phyloP scores from a whole-genome alignment of 2,113 vertebrate genomes.

The Osmerus mordax region DNA sequence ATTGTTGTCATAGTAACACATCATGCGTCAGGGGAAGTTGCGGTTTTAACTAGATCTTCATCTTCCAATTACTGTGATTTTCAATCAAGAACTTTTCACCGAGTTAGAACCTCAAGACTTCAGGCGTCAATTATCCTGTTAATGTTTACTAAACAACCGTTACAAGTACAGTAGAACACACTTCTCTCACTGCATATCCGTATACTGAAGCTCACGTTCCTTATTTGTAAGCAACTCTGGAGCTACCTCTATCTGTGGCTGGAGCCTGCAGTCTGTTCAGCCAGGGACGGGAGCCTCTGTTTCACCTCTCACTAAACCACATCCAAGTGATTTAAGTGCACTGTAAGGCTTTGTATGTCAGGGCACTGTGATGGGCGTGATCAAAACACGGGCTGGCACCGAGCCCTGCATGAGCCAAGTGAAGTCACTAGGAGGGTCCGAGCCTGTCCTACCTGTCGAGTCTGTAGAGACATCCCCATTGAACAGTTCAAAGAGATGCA shows the following conservation, averaged over 20 bases:
- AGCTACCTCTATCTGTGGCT: no score
- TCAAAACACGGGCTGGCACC: neutral
- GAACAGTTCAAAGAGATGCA: conserved; percentile 2
- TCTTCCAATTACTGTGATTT: no score
- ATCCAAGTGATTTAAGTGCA: conserved; percentile 4
- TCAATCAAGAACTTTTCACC: no score
- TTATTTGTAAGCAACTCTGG: no score
- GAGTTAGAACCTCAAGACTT: no score
- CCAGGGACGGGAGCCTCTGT: neutral
- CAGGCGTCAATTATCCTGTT: no score
- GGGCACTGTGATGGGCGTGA: neutral
- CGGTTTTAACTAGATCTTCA: no score
- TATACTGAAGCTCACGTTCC: neutral
- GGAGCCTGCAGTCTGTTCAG: neutral
- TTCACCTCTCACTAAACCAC: conserved; percentile 4
- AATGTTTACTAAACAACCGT: no score
- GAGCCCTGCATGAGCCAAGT: neutral
- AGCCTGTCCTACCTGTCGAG: conserved; percentile 3
- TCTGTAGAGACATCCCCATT: neutral
- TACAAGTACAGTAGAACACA: no score
- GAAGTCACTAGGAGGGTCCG: conserved; percentile 5
- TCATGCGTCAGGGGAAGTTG: no score
- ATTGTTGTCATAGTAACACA: no score
- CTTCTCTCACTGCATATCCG: no score
- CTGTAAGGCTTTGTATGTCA: neutral